Conservation (phyloP, 2,797 vertebrate genomes). For the Scolopax bukidnonensis region DNA sequence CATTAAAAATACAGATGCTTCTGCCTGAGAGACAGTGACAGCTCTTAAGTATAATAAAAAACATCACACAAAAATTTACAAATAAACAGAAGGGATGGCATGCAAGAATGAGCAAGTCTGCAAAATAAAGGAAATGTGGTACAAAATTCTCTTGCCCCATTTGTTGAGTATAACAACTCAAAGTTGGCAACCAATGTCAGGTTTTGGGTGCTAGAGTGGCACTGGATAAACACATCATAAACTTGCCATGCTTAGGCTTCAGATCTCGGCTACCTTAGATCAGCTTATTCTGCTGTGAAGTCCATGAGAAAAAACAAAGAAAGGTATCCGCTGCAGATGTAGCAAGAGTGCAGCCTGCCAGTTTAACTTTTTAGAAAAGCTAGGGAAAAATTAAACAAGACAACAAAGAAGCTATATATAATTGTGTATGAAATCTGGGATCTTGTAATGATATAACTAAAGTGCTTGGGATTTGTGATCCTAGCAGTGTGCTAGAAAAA, state of each 20-base stretch:
- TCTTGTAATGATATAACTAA: slow-evolving; percentile 21
- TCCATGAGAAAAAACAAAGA: neutral
- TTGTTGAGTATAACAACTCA: neutral
- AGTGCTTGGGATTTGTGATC: slow-evolving; percentile 30
- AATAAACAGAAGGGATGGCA: neutral
- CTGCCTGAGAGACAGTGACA: neutral
- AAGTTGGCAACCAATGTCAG: neutral
- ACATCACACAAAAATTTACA: neutral
- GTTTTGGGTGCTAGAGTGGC: neutral
- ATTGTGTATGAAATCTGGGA: slow-evolving; percentile 7
- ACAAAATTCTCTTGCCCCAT: neutral
- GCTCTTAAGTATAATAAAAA: neutral
- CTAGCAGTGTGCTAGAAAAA: slow-evolving; percentile 4
- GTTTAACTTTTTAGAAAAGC: slow-evolving; percentile 29
- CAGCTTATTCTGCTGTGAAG: neutral
- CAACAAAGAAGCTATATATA: neutral
- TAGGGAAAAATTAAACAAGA: neutral
- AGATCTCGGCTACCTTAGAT: neutral
- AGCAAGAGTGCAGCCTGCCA: neutral
- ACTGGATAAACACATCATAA: neutral
- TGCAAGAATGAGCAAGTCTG: neutral
- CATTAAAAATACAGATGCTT: neutral
- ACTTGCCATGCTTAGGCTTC: neutral
- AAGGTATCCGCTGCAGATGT: slow-evolving; percentile 7
- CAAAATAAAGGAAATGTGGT: neutral